phyloP scores from a whole-genome alignment of 2,888 invertebrate genomes.

The Halocaridina rubra region DNA sequence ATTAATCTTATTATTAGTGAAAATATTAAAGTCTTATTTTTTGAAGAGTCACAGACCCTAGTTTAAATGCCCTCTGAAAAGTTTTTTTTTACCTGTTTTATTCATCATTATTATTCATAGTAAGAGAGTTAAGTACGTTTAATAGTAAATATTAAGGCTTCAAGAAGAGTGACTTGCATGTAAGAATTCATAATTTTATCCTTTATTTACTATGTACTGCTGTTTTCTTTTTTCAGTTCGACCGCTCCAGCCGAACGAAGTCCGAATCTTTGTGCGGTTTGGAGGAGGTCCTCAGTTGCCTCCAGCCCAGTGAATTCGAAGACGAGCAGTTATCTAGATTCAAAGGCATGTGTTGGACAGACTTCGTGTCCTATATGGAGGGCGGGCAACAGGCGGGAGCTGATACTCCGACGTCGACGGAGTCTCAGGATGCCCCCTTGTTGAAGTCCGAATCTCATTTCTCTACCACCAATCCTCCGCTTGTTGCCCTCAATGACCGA shows the following conservation, averaged over 20 bases:
- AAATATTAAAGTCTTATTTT: no score
- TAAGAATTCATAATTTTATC: no score
- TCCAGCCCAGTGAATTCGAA: constrained; percentile 72
- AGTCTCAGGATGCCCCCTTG: constrained; percentile 22
- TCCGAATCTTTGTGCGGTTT: constrained; percentile 70
- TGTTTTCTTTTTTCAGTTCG: constrained; percentile 68
- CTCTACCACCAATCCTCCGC: constrained; percentile 13
- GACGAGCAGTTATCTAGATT: constrained; percentile 72
- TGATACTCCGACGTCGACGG: constrained; percentile 22
- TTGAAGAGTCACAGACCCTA: no score
- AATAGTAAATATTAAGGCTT: no score
- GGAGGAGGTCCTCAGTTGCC: constrained; percentile 71
- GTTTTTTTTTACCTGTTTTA: no score
- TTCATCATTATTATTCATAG: no score
- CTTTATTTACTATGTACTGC: no score
- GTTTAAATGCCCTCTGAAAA: no score
- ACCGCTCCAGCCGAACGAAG: constrained; percentile 72
- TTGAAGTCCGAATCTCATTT: not conserved
- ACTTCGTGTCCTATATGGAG: constrained; percentile 70
- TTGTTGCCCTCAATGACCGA: constrained; percentile 31
- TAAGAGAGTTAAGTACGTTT: no score
- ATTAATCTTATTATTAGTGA: no score
- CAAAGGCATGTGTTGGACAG: constrained; percentile 70
- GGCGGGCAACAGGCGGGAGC: constrained; percentile 70
- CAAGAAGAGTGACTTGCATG: no score